phyloP scores from a whole-genome alignment of 2,113 vertebrate species.

The Benitochromis conjunctus region DNA sequence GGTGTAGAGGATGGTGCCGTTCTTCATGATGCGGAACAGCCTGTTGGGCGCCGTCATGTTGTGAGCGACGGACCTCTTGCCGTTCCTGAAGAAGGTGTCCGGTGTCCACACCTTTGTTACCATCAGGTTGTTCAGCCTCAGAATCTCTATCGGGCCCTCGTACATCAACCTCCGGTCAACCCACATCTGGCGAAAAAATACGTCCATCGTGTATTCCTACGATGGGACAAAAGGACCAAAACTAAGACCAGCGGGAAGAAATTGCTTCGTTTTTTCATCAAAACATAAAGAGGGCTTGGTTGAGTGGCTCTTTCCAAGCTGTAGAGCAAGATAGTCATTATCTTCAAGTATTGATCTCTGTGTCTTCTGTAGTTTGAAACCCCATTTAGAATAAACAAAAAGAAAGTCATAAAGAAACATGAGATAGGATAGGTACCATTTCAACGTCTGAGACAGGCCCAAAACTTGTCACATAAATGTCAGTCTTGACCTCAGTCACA shows the following conservation, averaged over 20 bases:
- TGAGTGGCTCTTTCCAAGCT: neutral
- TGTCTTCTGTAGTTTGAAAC: neutral
- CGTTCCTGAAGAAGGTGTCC: conserved; percentile 98
- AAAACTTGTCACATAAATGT: conserved; percentile 97
- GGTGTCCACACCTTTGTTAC: conserved; percentile 99
- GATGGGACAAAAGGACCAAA: conserved; percentile 2
- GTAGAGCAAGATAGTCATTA: neutral
- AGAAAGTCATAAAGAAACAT: neutral
- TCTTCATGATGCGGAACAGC: conserved; percentile 98
- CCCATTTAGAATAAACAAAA: neutral
- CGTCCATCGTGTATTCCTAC: conserved; percentile 98
- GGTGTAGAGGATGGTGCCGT: conserved; percentile 97
- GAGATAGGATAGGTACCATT: conserved; percentile 82
- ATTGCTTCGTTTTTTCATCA: neutral
- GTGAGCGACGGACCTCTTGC: conserved; percentile 95
- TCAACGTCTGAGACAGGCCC: conserved; percentile 97
- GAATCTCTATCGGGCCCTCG: conserved; percentile 94
- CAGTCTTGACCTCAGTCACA: conserved; percentile 96
- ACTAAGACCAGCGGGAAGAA: neutral
- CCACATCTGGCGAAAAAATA: conserved; percentile 98
- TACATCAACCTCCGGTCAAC: conserved; percentile 91
- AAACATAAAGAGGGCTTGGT: neutral
- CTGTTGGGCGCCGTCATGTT: conserved; percentile 99
- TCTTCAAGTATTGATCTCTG: neutral
- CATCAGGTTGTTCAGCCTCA: conserved; percentile 98